Percentiles rank a stretch among this genome's conserved stretches.
Conservation (phyloP, 2,888 invertebrate species). For the Cinara cedri region DNA sequence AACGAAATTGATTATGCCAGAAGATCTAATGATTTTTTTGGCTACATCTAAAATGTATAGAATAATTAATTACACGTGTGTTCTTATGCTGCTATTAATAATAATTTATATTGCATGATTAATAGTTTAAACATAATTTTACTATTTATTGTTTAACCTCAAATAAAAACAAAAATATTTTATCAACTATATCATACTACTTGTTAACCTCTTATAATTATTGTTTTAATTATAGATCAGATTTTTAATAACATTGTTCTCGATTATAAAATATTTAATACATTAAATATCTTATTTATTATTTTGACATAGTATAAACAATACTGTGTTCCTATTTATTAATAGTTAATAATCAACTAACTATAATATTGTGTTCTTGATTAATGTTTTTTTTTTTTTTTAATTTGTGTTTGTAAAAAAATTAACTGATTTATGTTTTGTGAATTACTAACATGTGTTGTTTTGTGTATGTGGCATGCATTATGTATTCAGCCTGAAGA, state of each 20-base stretch:
- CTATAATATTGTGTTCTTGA: background rate
- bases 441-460: slow-evolving; percentile 59
- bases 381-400: slow-evolving; percentile 34
- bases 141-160: background rate
- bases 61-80: background rate
- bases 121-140: background rate
- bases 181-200: background rate
- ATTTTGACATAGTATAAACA: background rate
- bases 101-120: slow-evolving; percentile 29
- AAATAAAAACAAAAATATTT: slow-evolving; percentile 2
- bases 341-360: background rate
- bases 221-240: no score
- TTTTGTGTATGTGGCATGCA: slow-evolving; percentile 59
- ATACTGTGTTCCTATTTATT: background rate
- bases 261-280: background rate
- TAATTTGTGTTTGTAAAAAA: slow-evolving; percentile 49
- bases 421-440: slow-evolving; percentile 58
- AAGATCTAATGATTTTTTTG: slow-evolving; percentile 52
- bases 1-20: slow-evolving; percentile 60
- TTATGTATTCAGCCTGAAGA: slow-evolving; percentile 80
- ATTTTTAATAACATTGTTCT: background rate
- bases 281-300: background rate
- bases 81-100: background rate
- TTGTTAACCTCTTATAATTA: background rate
- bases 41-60: slow-evolving; percentile 40